phyloP scores from a whole-genome alignment of 2,888 invertebrate species.

The Agonopterix arenella region DNA sequence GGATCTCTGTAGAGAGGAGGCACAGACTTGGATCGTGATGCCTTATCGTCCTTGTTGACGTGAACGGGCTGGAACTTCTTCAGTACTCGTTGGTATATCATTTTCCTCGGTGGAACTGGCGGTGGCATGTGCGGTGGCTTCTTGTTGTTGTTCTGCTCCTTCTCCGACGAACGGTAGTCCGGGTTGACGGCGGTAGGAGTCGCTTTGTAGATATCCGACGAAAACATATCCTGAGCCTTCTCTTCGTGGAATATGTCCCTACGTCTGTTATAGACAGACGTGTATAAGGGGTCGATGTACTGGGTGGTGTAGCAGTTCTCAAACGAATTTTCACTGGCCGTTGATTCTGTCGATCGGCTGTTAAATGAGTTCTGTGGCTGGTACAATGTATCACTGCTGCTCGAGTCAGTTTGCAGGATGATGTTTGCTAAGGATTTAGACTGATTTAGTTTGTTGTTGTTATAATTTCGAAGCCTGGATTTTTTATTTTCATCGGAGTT shows the following conservation, averaged over 20 bases:
- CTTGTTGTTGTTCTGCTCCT: conserved; percentile 51
- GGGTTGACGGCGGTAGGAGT: conserved; percentile 67
- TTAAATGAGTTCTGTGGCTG: conserved; percentile 64
- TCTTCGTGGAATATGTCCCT: conserved; percentile 65
- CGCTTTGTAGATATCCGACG: conserved; percentile 70
- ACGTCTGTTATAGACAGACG: conserved; percentile 61
- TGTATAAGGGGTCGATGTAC: conserved; percentile 66
- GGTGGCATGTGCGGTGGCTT: conserved; percentile 76
- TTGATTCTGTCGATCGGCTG: conserved; percentile 63
- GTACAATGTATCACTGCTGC: conserved; percentile 67
- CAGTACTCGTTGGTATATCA: conserved; percentile 67
- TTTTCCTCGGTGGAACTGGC: conserved; percentile 76
- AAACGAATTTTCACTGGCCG: conserved; percentile 65
- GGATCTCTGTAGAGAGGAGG: conserved; percentile 64
- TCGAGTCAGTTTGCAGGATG: conserved; percentile 64
- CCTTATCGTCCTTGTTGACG: conserved; percentile 76
- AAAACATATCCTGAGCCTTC: conserved; percentile 51
- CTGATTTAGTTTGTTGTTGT: conserved; percentile 62
- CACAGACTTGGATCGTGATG: conserved; percentile 62
- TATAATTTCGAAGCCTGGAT: conserved; percentile 54
- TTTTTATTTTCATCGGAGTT: conserved; percentile 58
- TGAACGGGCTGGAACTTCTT: conserved; percentile 81
- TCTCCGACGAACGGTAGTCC: conserved; percentile 46
- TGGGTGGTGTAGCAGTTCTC: conserved; percentile 65
- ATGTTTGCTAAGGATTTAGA: conserved; percentile 71